Percentiles rank a stretch among this genome's conserved stretches.
Conservation (phyloP, 1,140 invertebrate species). For the Nasonia vitripennis region DNA sequence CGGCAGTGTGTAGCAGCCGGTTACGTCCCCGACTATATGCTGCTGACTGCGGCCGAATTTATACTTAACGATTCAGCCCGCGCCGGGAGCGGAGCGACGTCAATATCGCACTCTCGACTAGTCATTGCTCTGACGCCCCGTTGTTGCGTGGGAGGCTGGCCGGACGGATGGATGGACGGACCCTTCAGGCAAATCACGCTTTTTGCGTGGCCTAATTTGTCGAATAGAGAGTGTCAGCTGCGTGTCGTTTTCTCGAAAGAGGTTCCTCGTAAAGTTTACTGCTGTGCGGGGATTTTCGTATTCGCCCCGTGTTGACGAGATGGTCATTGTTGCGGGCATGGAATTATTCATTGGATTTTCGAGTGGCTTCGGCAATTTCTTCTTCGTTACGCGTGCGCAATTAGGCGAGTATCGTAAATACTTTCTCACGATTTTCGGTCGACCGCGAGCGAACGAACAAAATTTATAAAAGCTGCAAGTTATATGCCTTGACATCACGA, state of each 20-base stretch:
- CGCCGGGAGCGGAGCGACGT: conserved; percentile 47
- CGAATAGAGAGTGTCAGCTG: no score
- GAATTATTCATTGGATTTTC: no score
- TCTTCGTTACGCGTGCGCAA: neutral
- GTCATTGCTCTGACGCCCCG: neutral
- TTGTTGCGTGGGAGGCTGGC: no score
- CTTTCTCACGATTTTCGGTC: neutral
- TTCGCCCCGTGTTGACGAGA: no score
- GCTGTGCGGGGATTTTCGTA: no score
- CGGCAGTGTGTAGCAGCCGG: conserved; percentile 8
- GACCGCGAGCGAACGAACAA: neutral
- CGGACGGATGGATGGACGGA: no score
- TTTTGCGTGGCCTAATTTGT: no score
- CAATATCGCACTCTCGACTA: conserved; percentile 56
- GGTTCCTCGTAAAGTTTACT: no score
- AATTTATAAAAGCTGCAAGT: neutral
- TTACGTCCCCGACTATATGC: conserved; percentile 9
- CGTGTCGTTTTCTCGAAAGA: no score
- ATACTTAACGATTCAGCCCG: conserved; percentile 61
- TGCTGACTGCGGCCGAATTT: conserved; percentile 64
- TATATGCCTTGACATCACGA: neutral
- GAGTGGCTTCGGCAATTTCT: no score
- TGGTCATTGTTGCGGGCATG: no score
- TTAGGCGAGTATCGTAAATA: neutral
- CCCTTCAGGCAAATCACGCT: no score